Percentiles rank a stretch among this genome's conserved stretches.
Conservation (phyloP, 2,113 vertebrate genomes). For the Percina caprodes region DNA sequence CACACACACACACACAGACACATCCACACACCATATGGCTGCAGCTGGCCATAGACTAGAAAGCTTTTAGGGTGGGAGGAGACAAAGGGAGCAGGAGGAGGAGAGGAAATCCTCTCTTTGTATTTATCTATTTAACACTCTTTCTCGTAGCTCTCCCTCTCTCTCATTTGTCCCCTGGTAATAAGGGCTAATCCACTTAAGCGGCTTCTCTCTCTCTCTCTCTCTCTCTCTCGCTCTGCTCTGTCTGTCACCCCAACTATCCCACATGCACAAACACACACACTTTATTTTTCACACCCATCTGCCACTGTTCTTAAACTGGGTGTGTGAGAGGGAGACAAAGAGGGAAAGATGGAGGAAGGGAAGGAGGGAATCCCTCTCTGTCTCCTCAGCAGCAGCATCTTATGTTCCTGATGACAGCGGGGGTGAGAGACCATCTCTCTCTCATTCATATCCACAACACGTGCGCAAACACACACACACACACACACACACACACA, state of each 20-base stretch:
- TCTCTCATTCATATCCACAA: neutral
- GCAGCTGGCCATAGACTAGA: slow-evolving; percentile 55
- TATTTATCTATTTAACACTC: slow-evolving; percentile 69
- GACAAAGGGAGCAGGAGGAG: slow-evolving; percentile 50
- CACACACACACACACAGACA: slow-evolving; percentile 22
- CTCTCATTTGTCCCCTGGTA: slow-evolving; percentile 78
- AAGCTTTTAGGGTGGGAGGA: slow-evolving; percentile 64
- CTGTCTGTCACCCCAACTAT: slow-evolving; percentile 43
- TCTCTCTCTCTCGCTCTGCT: slow-evolving; percentile 37
- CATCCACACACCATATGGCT: slow-evolving; percentile 57
- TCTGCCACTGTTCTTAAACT: slow-evolving; percentile 44
- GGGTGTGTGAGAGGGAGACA: slow-evolving; percentile 55
- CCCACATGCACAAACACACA: slow-evolving; percentile 3
- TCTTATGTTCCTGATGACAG: slow-evolving; percentile 51
- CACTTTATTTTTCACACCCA: slow-evolving; percentile 9
- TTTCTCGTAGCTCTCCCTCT: slow-evolving; percentile 9
- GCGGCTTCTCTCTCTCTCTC: slow-evolving; percentile 42
- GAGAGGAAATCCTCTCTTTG: slow-evolving; percentile 71
- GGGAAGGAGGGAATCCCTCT: slow-evolving; percentile 72
- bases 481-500: slow-evolving; percentile 35
- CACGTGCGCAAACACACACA: slow-evolving; percentile 15
- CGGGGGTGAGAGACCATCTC: neutral
- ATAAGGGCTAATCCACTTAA: slow-evolving; percentile 78
- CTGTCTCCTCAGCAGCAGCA: slow-evolving; percentile 52
- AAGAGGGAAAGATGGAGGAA: slow-evolving; percentile 41